Evolutionary conservation across 2,797 vertebrate genomes (phyloP).

Genomic region (Pelochelys cantorii): DNA sequence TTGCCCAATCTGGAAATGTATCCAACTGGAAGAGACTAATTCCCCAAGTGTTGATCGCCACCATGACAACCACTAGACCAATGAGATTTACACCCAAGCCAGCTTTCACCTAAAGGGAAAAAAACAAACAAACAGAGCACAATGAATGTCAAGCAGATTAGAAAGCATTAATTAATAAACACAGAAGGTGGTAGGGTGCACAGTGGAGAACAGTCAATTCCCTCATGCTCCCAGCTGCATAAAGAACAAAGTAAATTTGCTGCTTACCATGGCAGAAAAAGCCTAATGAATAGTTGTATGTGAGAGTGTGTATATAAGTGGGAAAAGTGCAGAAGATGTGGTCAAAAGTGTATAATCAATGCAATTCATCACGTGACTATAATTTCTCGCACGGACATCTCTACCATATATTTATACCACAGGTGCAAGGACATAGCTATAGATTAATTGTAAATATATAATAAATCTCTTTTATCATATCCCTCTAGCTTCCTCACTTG

Average conservation of each 20-base stretch:
- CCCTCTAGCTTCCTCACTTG: background rate
- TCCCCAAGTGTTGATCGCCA: conserved; percentile 97
- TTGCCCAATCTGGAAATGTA: conserved; percentile 92
- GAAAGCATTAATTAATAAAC: background rate
- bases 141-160: background rate
- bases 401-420: background rate
- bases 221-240: background rate
- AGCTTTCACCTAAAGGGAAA: conserved; percentile 90
- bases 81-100: conserved; percentile 97
- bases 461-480: background rate
- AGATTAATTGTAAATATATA: background rate
- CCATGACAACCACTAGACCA: conserved; percentile 92
- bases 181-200: background rate
- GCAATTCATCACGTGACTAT: background rate
- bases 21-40: conserved; percentile 92
- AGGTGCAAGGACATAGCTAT: background rate
- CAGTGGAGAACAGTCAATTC: background rate
- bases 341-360: background rate
- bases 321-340: background rate
- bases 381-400: conserved; percentile 1
- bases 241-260: background rate
- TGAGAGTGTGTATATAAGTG: background rate
- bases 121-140: conserved; percentile 1
- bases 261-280: background rate
- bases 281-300: background rate